phyloP scores from a whole-genome alignment of 2,888 invertebrate species.

The Mesorhabditis belari region DNA sequence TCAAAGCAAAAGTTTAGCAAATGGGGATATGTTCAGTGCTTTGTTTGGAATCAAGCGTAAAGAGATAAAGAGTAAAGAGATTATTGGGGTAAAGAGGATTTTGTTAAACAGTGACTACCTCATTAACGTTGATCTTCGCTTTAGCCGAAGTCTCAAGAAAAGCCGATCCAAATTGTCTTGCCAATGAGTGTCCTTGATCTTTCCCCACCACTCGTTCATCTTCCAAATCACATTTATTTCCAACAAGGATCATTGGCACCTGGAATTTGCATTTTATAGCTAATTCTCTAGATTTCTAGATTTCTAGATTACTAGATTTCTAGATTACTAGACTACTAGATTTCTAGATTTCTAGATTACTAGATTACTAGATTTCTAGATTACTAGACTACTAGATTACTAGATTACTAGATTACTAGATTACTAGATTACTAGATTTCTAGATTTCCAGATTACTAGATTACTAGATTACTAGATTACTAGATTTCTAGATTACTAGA shows the following conservation, averaged over 20 bases:
- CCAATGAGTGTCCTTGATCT: conserved; percentile 72
- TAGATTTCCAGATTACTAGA: too few relatives aligned
- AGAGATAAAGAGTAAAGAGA: not conserved
- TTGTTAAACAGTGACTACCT: conserved; percentile 63
- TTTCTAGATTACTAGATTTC: too few relatives aligned
- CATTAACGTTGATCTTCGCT: conserved; percentile 99
- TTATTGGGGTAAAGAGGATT: not conserved
- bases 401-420: too few relatives aligned
- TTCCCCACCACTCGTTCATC: conserved; percentile 98
- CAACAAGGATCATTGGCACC: conserved; percentile 95
- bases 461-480: too few relatives aligned
- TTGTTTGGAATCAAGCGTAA: not conserved
- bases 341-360: too few relatives aligned
- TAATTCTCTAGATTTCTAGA: too few relatives aligned
- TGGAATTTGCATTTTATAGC: too few relatives aligned
- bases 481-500: too few relatives aligned
- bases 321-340: too few relatives aligned
- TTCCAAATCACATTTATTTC: conserved; percentile 99
- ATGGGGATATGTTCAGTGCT: not conserved
- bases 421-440: too few relatives aligned
- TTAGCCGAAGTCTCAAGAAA: conserved; percentile 99
- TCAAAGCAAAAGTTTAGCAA: not conserved
- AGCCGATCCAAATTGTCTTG: conserved; percentile 94
- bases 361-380: too few relatives aligned
- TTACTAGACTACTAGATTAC: too few relatives aligned